Conservation (phyloP, 2,113 vertebrate genomes). For the Sminthopsis crassicaudata region DNA sequence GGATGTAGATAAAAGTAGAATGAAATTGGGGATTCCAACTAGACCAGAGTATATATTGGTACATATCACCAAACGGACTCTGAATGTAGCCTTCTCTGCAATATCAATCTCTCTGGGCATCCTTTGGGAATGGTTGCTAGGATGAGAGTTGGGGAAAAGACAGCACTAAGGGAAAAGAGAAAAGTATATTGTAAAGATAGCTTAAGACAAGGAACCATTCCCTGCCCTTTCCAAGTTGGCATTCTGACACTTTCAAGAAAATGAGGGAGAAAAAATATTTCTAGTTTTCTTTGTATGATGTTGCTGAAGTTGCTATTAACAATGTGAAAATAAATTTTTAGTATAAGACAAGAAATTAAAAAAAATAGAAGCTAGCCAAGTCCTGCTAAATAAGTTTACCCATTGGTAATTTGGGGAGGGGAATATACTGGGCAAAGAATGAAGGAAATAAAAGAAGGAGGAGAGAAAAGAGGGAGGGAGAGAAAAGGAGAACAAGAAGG, state of each 20-base stretch:
- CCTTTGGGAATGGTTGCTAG: slow-evolving; percentile 41
- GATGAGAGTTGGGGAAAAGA: not conserved
- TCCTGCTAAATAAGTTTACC: slow-evolving; percentile 44
- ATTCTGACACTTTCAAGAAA: slow-evolving; percentile 40
- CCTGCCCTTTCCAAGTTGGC: slow-evolving; percentile 17
- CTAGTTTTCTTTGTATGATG: slow-evolving; percentile 35
- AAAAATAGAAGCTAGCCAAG: slow-evolving; percentile 25
- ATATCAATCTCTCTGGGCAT: slow-evolving; percentile 24
- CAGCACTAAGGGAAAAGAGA: not conserved
- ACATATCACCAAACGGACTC: slow-evolving; percentile 27
- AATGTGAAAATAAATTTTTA: not conserved
- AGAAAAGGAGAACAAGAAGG: too few species aligned
- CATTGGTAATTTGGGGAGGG: slow-evolving; percentile 19
- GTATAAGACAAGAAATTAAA: not conserved
- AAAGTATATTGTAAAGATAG: slow-evolving; percentile 9
- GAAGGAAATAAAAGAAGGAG: not conserved
- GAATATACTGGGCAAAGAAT: not conserved
- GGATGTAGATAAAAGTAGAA: slow-evolving; percentile 45
- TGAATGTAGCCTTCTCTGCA: slow-evolving; percentile 33
- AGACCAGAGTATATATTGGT: slow-evolving; percentile 42
- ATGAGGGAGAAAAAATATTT: slow-evolving; percentile 42
- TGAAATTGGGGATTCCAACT: slow-evolving; percentile 44
- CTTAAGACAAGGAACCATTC: slow-evolving; percentile 26
- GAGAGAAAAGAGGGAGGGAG: too few species aligned
- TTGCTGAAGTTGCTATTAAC: slow-evolving; percentile 39